phyloP scores from a whole-genome alignment of 2,113 vertebrate species.

The Peucedramus taeniatus region DNA sequence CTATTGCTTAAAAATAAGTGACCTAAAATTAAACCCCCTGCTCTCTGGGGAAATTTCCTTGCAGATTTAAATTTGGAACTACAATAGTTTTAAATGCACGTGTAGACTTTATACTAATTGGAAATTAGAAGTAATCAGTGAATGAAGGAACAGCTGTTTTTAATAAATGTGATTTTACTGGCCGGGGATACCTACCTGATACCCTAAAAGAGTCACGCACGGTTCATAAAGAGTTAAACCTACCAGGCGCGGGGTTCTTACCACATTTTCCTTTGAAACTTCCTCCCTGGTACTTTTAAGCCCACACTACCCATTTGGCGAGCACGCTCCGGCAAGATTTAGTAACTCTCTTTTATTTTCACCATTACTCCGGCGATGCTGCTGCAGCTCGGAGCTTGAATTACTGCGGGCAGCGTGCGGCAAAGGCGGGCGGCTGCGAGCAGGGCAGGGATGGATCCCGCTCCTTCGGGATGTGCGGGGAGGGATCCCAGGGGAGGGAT shows the following conservation, averaged over 20 bases:
- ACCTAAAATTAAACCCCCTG: background rate
- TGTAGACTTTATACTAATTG: background rate
- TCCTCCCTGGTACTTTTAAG: background rate
- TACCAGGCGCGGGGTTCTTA: background rate
- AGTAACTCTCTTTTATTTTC: background rate
- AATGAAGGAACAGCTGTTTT: background rate
- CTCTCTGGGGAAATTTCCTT: background rate
- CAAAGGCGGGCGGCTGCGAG: rapidly evolving
- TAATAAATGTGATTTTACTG: background rate
- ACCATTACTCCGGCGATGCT: rapidly evolving
- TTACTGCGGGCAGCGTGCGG: rapidly evolving
- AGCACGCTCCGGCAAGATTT: background rate
- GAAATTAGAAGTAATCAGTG: background rate
- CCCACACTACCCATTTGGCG: background rate
- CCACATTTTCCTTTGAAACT: background rate
- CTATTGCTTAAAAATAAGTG: background rate
- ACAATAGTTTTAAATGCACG: background rate
- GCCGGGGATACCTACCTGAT: background rate
- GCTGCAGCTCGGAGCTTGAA: background rate
- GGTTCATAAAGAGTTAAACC: background rate
- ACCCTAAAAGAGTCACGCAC: background rate
- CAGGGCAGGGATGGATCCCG: background rate
- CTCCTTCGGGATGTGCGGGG: background rate
- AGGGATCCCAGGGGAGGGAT: rapidly evolving
- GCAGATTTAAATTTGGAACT: background rate